Conservation (phyloP, 2,888 invertebrate genomes). For the Temnothorax ravouxi region DNA sequence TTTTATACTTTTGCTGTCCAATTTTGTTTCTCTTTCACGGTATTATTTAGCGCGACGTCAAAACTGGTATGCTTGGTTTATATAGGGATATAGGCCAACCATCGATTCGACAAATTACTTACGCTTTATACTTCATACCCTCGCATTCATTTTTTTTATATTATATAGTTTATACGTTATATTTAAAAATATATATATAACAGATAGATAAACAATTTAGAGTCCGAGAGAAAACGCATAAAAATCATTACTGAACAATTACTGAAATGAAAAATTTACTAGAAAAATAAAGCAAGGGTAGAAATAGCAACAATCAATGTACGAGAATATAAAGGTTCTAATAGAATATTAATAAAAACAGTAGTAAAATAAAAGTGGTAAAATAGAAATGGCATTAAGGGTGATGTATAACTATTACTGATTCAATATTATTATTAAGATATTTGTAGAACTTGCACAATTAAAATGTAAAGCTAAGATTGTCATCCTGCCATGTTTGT, state of each 20-base stretch:
- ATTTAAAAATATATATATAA: neutral
- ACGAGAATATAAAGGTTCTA: neutral
- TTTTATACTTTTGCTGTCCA: neutral
- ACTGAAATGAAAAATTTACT: neutral
- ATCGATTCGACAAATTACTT: constrained; percentile 45
- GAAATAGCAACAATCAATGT: neutral
- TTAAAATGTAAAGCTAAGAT: neutral
- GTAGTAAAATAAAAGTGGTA: neutral
- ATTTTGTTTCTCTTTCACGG: constrained; percentile 7
- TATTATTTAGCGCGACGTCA: constrained; percentile 7
- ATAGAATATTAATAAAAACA: neutral
- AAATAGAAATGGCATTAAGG: neutral
- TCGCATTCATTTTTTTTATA: constrained; percentile 7
- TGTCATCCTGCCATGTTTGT: too few relatives aligned
- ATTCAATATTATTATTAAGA: neutral
- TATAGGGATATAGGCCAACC: constrained; percentile 19
- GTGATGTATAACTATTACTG: too few relatives aligned
- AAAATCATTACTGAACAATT: constrained; percentile 9
- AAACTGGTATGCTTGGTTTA: constrained; percentile 32
- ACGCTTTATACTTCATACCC: constrained; percentile 7
- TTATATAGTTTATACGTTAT: neutral
- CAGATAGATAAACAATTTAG: neutral
- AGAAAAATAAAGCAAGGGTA: neutral
- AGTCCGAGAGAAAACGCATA: neutral
- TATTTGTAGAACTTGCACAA: neutral